Evolutionary conservation across 2,113 vertebrate species (phyloP), one percentile per base, ranked within the genome.

Genomic region (Rhea pennata): DNA sequence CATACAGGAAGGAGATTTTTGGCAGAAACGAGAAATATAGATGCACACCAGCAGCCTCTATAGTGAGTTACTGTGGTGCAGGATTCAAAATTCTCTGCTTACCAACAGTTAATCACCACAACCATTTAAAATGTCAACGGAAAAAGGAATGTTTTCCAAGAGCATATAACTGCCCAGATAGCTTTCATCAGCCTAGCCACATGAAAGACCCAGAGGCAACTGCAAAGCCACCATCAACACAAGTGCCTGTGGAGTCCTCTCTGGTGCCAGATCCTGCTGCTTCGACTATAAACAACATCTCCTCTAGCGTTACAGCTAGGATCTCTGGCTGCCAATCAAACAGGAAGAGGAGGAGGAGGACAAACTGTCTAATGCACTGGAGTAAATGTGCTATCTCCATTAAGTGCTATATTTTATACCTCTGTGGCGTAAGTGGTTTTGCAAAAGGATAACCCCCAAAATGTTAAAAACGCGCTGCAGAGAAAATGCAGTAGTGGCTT

Each of bases 131-230:
- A 96, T 91, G 97, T 97, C 98, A 98, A 76, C 95, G 96, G 40
- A 92, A 97, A 96, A 97, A 98, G 92, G 96, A 97, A 93, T 88
- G 92, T 94, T 94, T 98, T 98, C 97, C 97, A 98, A 96, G 77
- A 95, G 95, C 96, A 67, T 94, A 90, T 94, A 83, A 96, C 95
- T 96, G 95, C 97, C 90, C 75, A 94, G 44, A 95, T n/a, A 91
- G 69, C 96, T 96, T 96, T 95, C 97, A 97, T 96, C 88, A 96
- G 92, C 87, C 72, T 94, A 83, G 83, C 84, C 90, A 82, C 93
- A 95, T 85, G 90, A 96, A 97, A 97, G 94, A 96, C 96, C 98
- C 96, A 98, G 98, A 98, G 98, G 98, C 98, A 97, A 98, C 87
- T 70, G 94, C 93, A 97, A 96, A 98, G 95, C 96, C 97, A 97